These are phyloP conservation scores for Nycticorax nycticorax DNA, from an alignment of 2,113 vertebrate species.

Conservation along the genomic window DNA sequence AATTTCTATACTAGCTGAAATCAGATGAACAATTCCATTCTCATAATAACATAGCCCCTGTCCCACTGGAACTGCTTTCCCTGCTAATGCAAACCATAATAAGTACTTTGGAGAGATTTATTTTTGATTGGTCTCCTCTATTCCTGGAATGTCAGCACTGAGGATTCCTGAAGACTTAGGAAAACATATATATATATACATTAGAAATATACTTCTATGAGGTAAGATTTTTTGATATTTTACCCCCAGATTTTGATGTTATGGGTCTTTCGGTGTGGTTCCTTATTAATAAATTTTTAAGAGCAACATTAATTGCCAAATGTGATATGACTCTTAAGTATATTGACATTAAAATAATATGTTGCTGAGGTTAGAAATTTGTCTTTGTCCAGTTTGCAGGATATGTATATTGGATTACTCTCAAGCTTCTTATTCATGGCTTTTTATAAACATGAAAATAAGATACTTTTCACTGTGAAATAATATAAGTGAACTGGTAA, in stretches of 20 bases:
- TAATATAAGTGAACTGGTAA: background rate
- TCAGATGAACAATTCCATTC: background rate
- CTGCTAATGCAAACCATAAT: background rate
- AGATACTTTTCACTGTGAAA: background rate
- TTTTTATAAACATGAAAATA: background rate
- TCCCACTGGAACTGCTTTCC: background rate
- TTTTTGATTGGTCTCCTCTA: background rate
- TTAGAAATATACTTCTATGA: slow-evolving; percentile 24
- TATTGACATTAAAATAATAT: background rate
- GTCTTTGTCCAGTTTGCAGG: background rate
- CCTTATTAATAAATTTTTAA: background rate
- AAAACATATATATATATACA: background rate
- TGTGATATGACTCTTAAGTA: background rate
- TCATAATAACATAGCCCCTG: background rate
- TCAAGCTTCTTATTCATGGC: background rate
- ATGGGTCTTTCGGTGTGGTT: background rate
- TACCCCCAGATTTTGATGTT: background rate
- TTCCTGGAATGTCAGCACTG: background rate
- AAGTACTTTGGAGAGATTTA: background rate
- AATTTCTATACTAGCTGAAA: background rate
- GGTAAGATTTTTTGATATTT: background rate
- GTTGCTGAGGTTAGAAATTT: background rate
- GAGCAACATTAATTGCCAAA: background rate
- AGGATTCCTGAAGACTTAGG: background rate
- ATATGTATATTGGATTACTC: background rate